Conservation (phyloP, 2,888 invertebrate genomes). For the Agrotis ipsilon region DNA sequence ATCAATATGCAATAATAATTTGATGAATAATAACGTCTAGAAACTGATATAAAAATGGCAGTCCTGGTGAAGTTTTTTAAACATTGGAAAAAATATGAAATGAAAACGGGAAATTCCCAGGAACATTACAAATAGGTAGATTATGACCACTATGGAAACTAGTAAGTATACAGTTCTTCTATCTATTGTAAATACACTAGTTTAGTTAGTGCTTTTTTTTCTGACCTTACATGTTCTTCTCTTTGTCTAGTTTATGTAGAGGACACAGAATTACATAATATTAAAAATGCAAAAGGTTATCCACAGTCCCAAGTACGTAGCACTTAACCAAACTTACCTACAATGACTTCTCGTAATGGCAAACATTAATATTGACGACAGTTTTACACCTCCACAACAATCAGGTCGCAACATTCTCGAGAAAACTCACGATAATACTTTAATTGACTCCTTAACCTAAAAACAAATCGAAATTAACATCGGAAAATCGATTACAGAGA, state of each 20-base stretch:
- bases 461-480: slow-evolving; percentile 42
- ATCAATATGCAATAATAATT: neutral
- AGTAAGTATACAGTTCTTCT: neutral
- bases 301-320: slow-evolving; percentile 30
- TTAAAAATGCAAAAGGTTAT: slow-evolving; percentile 22
- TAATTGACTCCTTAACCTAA: slow-evolving; percentile 63
- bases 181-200: slow-evolving; percentile 15
- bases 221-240: neutral
- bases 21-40: no score
- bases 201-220: neutral
- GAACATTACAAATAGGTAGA: neutral
- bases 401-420: slow-evolving; percentile 44
- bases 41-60: neutral
- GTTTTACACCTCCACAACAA: slow-evolving; percentile 28
- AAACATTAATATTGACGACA: slow-evolving; percentile 37
- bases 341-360: slow-evolving; percentile 20
- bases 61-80: neutral
- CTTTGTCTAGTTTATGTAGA: slow-evolving; percentile 4
- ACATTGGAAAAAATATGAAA: neutral
- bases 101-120: neutral
- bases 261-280: slow-evolving; percentile 9
- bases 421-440: slow-evolving; percentile 45
- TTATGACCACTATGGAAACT: neutral
- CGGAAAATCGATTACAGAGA: slow-evolving; percentile 51
- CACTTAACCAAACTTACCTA: slow-evolving; percentile 4